phyloP scores from a whole-genome alignment of 2,888 invertebrate genomes.

The Mythimna loreyi region DNA sequence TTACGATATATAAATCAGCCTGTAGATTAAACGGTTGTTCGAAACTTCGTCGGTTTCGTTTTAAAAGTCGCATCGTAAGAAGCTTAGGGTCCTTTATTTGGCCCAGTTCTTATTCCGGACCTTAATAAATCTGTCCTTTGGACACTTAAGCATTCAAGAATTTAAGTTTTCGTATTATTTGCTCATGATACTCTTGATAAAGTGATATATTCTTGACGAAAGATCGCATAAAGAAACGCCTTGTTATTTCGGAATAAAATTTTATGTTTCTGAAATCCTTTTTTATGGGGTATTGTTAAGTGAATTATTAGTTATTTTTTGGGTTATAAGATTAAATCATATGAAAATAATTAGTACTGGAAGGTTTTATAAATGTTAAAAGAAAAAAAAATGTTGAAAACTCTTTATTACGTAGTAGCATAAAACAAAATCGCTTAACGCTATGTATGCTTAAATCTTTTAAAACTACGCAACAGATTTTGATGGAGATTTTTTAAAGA shows the following conservation, averaged over 20 bases:
- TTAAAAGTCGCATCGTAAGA: constrained; percentile 74
- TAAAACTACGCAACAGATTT: too few relatives aligned
- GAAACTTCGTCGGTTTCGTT: constrained; percentile 76
- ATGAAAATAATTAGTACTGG: not conserved
- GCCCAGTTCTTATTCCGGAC: constrained; percentile 71
- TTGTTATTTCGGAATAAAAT: constrained; percentile 54
- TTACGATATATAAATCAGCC: constrained; percentile 70
- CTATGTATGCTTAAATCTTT: too few relatives aligned
- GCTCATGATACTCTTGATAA: constrained; percentile 75
- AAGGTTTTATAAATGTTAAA: too few relatives aligned
- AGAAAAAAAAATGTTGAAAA: not conserved
- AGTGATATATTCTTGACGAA: constrained; percentile 70
- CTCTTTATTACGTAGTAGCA: too few relatives aligned
- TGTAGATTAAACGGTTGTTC: constrained; percentile 71
- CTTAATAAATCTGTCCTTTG: constrained; percentile 84
- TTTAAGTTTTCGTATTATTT: constrained; percentile 76
- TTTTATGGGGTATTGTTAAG: constrained; percentile 42
- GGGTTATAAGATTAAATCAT: not conserved
- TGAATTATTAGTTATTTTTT: constrained; percentile 21
- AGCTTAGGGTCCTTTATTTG: constrained; percentile 71
- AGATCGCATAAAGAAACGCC: constrained; percentile 60
- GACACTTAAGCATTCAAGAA: constrained; percentile 74
- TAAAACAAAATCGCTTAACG: not conserved
- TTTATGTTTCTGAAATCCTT: constrained; percentile 42
- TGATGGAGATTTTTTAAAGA: too few relatives aligned